Evolutionary conservation across 2,888 invertebrate species (phyloP), one percentile per base, ranked within the genome.

Genomic region (Euclidia mi): DNA sequence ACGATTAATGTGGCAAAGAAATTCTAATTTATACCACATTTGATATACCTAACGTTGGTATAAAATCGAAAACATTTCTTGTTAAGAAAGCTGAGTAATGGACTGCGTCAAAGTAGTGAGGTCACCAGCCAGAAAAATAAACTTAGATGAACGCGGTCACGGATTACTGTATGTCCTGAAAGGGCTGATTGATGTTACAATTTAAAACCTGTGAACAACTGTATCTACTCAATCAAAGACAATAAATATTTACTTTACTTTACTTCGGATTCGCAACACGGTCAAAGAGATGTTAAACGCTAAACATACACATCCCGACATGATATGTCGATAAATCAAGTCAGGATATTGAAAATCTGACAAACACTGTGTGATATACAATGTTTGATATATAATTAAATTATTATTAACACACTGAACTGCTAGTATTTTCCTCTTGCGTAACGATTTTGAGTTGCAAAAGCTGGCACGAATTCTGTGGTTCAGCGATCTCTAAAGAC

Each of bases 261-360:
- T n/a, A n/a, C n/a, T 14, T 40, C 49, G 18, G 42, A 65, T 57
- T 48, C 29, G 34, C 47, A 47, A 56, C 50, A 49, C 20, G 38
- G 44, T 41, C 38, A 11, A 55, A 64, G 41, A 49, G 41, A 61
- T 50, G 60, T 50, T 32, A 20, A 56, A 64, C 20, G 55, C 50
- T 60, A 72, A 37, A 59, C 12, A 48, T 53, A 73, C 37, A 56
- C 14, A 48, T 49, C 25, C 44, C 53, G 49, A 48, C 56, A 58
- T 56, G 35, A 62, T 50, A 51, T 38, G 42, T 10, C 31, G 34
- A 55, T 71, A 55, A 58, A 72, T 56, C 63, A 72, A 56, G 49
- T 9, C 43, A 42, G 48, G 49, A 71, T 67, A 55, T 67, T 44
- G 31, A 52, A 58, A 28, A 52, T 62, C 34, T n/a, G 17, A 44